Percentiles rank a stretch among this genome's conserved stretches.
phyloP scores from a whole-genome alignment of 2,113 vertebrate genomes.

The Pogona vitticeps region DNA sequence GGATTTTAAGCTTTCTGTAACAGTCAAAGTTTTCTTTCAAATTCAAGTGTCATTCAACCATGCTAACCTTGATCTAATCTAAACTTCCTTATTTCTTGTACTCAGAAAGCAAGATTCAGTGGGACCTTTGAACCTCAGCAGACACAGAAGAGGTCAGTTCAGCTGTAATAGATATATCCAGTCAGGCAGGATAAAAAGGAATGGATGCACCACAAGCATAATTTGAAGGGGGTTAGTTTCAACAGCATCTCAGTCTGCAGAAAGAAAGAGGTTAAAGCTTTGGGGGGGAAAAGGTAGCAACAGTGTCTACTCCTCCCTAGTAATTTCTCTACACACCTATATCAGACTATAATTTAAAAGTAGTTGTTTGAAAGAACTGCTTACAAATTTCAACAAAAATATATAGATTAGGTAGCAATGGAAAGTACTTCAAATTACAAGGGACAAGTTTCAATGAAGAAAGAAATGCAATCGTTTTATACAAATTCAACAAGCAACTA shows the following conservation, averaged over 20 bases:
- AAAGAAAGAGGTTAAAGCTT: background rate
- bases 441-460: background rate
- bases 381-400: background rate
- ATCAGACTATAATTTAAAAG: background rate
- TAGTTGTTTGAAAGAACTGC: background rate
- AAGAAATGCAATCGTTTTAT: background rate
- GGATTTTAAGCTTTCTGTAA: conserved; percentile 12
- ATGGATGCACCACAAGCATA: background rate
- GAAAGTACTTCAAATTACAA: background rate
- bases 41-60: background rate
- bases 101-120: background rate
- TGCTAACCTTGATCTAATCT: conserved; percentile 12
- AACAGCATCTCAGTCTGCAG: background rate
- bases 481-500: background rate
- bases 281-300: background rate
- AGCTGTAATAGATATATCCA: conserved; percentile 1
- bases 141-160: conserved; percentile 1
- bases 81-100: background rate
- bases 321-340: background rate
- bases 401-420: background rate
- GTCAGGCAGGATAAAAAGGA: background rate
- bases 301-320: background rate
- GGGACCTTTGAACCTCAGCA: conserved; percentile 5
- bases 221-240: background rate
- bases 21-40: background rate